Percentiles rank a stretch among this genome's conserved stretches.
phyloP scores from a whole-genome alignment of 1,140 invertebrate species.

The Triops cancriformis region DNA sequence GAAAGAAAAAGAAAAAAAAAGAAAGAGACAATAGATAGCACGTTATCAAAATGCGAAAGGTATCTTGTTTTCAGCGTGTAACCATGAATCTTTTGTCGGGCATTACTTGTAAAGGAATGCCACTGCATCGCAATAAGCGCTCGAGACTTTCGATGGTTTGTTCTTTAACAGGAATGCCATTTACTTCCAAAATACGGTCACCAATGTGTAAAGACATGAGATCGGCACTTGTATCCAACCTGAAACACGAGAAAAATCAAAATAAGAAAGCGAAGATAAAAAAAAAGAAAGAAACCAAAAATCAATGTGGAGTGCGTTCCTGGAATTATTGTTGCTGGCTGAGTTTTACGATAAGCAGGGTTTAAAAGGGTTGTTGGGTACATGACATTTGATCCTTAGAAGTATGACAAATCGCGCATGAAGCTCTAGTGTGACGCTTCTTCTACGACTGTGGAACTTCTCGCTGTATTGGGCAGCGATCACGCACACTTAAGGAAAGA shows the following conservation, averaged over 20 bases:
- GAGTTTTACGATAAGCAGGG: too few relatives aligned
- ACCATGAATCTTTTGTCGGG: background rate
- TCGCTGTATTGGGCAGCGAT: too few relatives aligned
- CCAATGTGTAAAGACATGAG: conserved; percentile 78
- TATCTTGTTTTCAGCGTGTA: background rate
- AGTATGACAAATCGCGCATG: too few relatives aligned
- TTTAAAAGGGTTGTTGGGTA: too few relatives aligned
- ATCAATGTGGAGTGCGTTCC: background rate
- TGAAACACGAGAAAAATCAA: conserved; percentile 37
- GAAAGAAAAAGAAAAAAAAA: conserved; percentile 21
- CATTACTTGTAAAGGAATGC: conserved; percentile 56
- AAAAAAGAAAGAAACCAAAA: conserved; percentile 21
- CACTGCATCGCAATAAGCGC: conserved; percentile 60
- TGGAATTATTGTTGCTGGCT: too few relatives aligned
- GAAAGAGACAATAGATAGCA: background rate
- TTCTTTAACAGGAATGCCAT: conserved; percentile 75
- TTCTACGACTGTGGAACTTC: too few relatives aligned
- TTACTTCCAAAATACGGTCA: conserved; percentile 83
- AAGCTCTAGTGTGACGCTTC: too few relatives aligned
- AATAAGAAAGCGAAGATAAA: background rate
- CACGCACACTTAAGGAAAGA: background rate
- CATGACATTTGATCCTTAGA: too few relatives aligned
- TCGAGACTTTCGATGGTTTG: conserved; percentile 66
- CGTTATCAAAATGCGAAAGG: background rate
- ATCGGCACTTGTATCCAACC: conserved; percentile 69